Evolutionary conservation across 1,140 invertebrate species (phyloP), one percentile per base, ranked within the genome.

Genomic region (Hylaeus volcanicus): DNA sequence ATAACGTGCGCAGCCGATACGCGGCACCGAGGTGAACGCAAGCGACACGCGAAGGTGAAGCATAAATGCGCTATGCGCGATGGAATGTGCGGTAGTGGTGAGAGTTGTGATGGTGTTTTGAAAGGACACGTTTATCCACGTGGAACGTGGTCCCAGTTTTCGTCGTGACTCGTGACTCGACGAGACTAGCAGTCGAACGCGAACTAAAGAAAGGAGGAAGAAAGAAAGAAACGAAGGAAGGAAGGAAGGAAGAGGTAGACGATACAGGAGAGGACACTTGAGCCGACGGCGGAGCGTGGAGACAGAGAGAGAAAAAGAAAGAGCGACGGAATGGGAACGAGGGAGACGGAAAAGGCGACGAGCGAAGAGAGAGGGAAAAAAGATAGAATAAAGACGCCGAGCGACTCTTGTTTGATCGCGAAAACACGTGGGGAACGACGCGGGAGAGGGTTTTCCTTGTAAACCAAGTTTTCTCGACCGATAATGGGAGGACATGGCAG

Each of bases 361-460:
- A 48, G 66, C 77, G 12, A 43, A 26, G 45, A 69, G 4, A 72
- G 41, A 60, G 56, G 37, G 48, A 55, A 77, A 48, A 73, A 26
- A 80, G 39, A 69, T 53, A 11, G 79, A 79, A 69, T 61, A 77
- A 68, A 68, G 69, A 71, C 65, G 58, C 37, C 26, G 58, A 65
- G 72, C 63, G 58, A 61, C 60, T n/a, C 14, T 48, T 69, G 71
- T 75, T 66, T 58, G 79, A 76, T 56, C 70, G 77, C n/a, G 63
- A 82, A 85, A 82, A 84, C 81, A 86, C 82, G 82, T 84, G 84
- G 79, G 68, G 74, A 73, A 56, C 55, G 51, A 76, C 68, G 51
- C 77, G 74, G 65, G 79, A 66, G 66, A 83, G 60, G 63, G 51
- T 72, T 66, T 45, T 61, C 26, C 45, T 39, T 58, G 74, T 65